A percentile compares a stretch with the other conserved stretches of the same genome.
Conservation (phyloP, 1,140 invertebrate species). For the Apis dorsata region DNA sequence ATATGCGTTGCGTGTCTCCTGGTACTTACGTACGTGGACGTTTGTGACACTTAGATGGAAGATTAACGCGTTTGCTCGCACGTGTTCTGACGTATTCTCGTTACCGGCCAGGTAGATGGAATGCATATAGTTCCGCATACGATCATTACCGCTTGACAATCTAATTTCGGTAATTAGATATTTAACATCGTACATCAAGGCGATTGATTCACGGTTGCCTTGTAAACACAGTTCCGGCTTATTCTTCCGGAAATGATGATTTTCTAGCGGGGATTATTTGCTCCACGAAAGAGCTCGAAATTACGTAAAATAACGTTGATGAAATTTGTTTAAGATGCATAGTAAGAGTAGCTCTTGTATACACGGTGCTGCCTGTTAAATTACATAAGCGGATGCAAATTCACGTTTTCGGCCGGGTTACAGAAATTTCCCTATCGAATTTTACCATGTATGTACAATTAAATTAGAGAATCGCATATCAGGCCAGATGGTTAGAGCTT, state of each 20-base stretch:
- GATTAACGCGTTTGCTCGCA: conserved; percentile 31
- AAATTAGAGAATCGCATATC: not conserved
- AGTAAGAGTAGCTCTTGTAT: not conserved
- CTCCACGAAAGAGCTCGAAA: not conserved
- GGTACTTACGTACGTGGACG: not conserved
- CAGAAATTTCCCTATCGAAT: not conserved
- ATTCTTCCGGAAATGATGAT: conserved; percentile 5
- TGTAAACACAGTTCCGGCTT: not conserved
- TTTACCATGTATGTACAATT: not conserved
- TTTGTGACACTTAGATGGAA: not conserved
- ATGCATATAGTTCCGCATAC: not conserved
- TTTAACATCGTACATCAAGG: conserved; percentile 46
- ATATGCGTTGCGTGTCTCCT: not conserved
- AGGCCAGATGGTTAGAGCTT: too few species aligned
- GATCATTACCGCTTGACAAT: conserved; percentile 14
- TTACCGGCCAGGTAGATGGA: conserved; percentile 24
- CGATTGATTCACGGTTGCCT: conserved; percentile 38
- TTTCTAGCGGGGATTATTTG: not conserved
- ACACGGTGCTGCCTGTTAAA: not conserved
- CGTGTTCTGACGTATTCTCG: conserved; percentile 43
- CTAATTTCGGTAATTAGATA: conserved; percentile 61
- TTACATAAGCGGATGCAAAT: not conserved
- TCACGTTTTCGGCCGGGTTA: not conserved
- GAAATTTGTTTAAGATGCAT: not conserved
- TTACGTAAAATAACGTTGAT: not conserved